Evolutionary conservation across 2,888 invertebrate species (phyloP), one percentile per base, ranked within the genome.

Genomic region (Spodoptera littoralis): DNA sequence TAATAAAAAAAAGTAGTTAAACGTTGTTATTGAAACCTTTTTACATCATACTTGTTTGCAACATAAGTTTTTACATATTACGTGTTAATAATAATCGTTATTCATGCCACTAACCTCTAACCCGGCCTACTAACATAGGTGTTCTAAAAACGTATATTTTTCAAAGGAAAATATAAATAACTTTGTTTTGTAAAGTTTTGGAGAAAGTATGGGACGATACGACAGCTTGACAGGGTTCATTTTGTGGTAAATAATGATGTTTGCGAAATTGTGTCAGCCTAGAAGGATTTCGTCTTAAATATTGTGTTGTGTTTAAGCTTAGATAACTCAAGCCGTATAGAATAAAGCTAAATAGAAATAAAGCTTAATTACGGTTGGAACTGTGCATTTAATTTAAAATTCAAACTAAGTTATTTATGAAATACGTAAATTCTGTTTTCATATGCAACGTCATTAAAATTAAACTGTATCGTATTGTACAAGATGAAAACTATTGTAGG

Each of bases 141-240:
- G 76, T 75, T 82, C 79, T 73, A 83, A 86, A 78, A 80, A 61
- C 84, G 86, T 85, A 85, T 86, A 86, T 88, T 91, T 92, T 92
- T 91, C 81, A 81, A 86, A 71, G 83, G 81, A 88, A 91, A 89
- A 87, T 69, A 70, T 73, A 57, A 56, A 70, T 73, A 56, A 57
- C 65, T 47, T 46, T 60, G 75, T 94, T 91, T 87, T 86, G 88
- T 84, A 93, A 94, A 81, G 91, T 90, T 94, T 94, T 90, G 92
- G 95, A 94, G 95, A 95, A 95, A 89, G 81, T 75, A 57, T 41
- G 1, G 18, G 49, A 18, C 45, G 22, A 55, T 65, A 59, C 36
- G 47, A 56, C 63, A 74, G 42, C 41, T 30, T 73, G 52, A 63
- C 69, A 67, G 56, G 27, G 55, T 44, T 60, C 62, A 68, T 79